Percentiles rank a stretch among this genome's conserved stretches.
These are phyloP conservation scores for Conistra vaccinii DNA, from an alignment of 2,888 invertebrate species.

Conservation along the genomic window DNA sequence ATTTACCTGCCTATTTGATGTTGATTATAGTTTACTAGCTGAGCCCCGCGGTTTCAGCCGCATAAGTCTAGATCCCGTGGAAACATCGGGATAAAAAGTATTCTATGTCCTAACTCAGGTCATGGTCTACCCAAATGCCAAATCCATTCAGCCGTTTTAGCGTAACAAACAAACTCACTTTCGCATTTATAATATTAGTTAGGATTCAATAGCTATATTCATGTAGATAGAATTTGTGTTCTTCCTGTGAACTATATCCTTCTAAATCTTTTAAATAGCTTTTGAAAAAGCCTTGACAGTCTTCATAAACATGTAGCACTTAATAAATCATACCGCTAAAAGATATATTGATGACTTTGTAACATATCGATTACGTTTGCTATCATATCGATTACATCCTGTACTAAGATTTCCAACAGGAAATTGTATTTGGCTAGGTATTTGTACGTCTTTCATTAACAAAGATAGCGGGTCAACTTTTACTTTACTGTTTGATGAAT, in stretches of 20 bases:
- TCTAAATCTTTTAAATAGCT: no score
- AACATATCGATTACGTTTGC: constrained; percentile 23
- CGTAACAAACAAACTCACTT: no score
- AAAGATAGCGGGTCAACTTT: constrained; percentile 46
- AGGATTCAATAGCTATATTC: neutral
- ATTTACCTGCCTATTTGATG: no score
- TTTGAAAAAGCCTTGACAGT: neutral
- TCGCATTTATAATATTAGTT: no score
- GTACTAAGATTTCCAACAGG: constrained; percentile 54
- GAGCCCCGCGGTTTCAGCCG: no score
- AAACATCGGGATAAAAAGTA: no score
- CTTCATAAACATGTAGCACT: neutral
- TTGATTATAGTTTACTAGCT: no score
- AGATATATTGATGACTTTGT: constrained; percentile 23
- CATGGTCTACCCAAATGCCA: no score
- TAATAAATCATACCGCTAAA: constrained; percentile 9
- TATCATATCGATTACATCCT: constrained; percentile 59
- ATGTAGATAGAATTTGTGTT: neutral
- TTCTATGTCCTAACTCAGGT: no score
- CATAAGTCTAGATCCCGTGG: no score
- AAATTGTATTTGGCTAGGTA: constrained; percentile 55
- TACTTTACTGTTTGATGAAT: constrained; percentile 58
- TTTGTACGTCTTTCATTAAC: constrained; percentile 45
- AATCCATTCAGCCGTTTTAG: no score
- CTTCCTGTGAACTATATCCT: no score